Percentiles rank a stretch among this genome's conserved stretches.
These are phyloP conservation scores for Scleropages formosus DNA, from an alignment of 2,797 vertebrate species.

Conservation along the genomic window DNA sequence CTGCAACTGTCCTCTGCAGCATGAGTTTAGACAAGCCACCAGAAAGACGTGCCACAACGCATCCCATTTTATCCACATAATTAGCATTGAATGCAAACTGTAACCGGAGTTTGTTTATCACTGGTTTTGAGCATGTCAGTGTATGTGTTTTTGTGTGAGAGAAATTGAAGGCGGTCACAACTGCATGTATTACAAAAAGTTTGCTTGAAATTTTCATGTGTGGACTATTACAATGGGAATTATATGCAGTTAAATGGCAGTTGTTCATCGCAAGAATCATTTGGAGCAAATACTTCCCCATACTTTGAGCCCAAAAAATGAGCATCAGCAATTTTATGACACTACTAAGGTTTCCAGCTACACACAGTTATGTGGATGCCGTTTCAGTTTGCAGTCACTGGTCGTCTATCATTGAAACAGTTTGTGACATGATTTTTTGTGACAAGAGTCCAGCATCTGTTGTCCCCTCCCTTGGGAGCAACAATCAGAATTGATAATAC, in stretches of 20 bases:
- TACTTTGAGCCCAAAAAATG: constrained; percentile 3
- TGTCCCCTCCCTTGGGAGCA: constrained; percentile 9
- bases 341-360: constrained; percentile 31
- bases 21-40: neutral
- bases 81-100: constrained; percentile 36
- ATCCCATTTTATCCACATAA: constrained; percentile 35
- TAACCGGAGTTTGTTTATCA: constrained; percentile 13
- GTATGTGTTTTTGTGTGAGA: neutral
- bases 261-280: constrained; percentile 1
- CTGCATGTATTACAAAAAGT: neutral
- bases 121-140: neutral
- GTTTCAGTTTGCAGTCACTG: constrained; percentile 32
- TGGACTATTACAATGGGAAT: neutral
- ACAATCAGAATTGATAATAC: constrained; percentile 16
- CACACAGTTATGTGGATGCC: constrained; percentile 29
- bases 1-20: neutral
- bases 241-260: neutral
- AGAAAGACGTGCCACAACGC: neutral
- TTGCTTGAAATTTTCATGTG: neutral
- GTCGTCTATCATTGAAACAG: constrained; percentile 15
- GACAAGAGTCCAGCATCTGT: constrained; percentile 8
- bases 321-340: constrained; percentile 30
- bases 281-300: neutral
- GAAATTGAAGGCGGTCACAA: neutral
- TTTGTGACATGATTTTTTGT: constrained; percentile 30